Base-by-base conservation (phyloP, 2,113 vertebrate species). In the Tursiops truncatus region DNA sequence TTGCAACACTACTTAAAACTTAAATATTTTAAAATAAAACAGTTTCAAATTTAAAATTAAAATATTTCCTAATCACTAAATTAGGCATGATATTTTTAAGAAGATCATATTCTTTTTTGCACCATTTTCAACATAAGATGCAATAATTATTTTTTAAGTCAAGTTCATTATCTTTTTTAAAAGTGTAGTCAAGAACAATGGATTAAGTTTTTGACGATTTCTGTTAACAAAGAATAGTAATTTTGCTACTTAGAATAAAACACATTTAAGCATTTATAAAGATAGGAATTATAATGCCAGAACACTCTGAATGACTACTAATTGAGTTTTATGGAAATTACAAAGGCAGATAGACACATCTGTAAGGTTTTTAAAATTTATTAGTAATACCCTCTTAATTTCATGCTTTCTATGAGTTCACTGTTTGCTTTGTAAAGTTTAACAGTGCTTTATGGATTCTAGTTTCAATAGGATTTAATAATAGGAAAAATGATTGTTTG, bases 291-390 rank as follows among this genome's bases (percentile, higher is more conserved):
- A 79, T 94, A 33, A 33, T 41, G 7, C 44, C 33, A 95, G 77
- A 91, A 91, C 31, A 93, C 91, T 95, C 17, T 94, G 84, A 97
- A 95, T 89, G 77, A 77, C n/a, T 33, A 89, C 73, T 76, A 68
- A 77, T 18, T 62, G 7, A 84, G 23, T 76, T 93, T 86, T 44
- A 83, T 26, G 68, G 41, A 82, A 91, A 88, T 74, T 53, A 82
- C 9, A 58, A 92, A 92, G 88, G 56, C 26, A 97, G 73, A 92
- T 20, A 76, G 28, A 50, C 9, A 21, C 36, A 50, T 82, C 38
- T 88, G 23, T 91, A 60, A 65, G 11, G 93, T 92, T 86, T 82
- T 8, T 21, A 80, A 97, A 70, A 76, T 70, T 50, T 91, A 33
- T 71, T 89, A 92, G 70, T 70, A 96, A 93, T 73, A 7, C 17